phyloP scores from a whole-genome alignment of 2,797 vertebrate genomes.

The Agapornis canus region DNA sequence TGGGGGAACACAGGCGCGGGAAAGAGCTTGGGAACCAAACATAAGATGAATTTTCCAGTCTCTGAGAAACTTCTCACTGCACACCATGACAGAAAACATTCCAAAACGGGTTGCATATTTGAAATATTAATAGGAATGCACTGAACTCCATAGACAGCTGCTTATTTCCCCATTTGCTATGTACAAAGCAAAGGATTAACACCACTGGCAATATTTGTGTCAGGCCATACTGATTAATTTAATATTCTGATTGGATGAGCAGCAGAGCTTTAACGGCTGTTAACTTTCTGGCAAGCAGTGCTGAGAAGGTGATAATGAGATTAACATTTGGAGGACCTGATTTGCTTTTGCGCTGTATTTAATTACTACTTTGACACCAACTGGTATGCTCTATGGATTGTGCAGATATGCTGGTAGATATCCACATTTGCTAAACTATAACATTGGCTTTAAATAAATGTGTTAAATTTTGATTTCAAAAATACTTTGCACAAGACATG shows the following conservation, averaged over 20 bases:
- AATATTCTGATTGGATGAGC: constrained; percentile 79
- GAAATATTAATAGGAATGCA: constrained; percentile 44
- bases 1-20: neutral
- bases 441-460: constrained; percentile 48
- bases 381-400: constrained; percentile 54
- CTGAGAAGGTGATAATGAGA: constrained; percentile 81
- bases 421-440: constrained; percentile 18
- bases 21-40: neutral
- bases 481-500: neutral
- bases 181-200: constrained; percentile 68
- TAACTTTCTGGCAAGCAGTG: constrained; percentile 78
- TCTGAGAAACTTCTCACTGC: constrained; percentile 26
- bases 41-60: neutral
- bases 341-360: constrained; percentile 76
- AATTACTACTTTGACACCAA: constrained; percentile 80
- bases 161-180: constrained; percentile 27
- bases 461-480: constrained; percentile 34
- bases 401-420: constrained; percentile 49
- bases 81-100: neutral
- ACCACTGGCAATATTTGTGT: constrained; percentile 65
- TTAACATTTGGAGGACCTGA: constrained; percentile 78
- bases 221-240: constrained; percentile 76
- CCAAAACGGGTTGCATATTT: neutral
- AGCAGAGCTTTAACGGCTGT: constrained; percentile 75
- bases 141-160: neutral